Base-by-base conservation (phyloP, 2,797 vertebrate species). In the Lutjanus campechanus region DNA sequence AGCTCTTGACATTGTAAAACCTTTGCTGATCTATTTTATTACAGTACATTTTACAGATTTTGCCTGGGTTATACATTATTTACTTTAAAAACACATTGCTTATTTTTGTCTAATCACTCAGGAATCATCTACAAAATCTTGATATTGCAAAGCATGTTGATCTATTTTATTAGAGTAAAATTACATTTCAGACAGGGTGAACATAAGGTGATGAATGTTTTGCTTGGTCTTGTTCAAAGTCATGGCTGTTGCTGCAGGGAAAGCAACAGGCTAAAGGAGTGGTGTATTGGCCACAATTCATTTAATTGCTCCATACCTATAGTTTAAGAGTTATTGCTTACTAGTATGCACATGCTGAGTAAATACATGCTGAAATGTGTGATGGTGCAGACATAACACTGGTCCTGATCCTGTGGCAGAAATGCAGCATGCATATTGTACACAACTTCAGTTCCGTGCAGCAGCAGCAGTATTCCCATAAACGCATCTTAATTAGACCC, bases 191-290 rank as follows among this genome's bases (percentile, higher is more conserved):
- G 5, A 53, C 20, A 46, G 20, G 19, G 58, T 73, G 50, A 66
- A 41, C 55, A 61, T 16, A 16, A 58, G 17, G 43, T 51, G 40
- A 84, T 65, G 17, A 20, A 54, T 55, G 66, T 44, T 82, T 10
- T 89, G 83, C 49, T 76, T 7, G 9, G 68, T 83, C 82, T 84
- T 89, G 82, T 79, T 79, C 68, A 79, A 69, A 76, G 61, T 64
- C 62, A 22, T 65, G n/a, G 10, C 4, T 54, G 53, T 67, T 25
- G 70, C 70, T 85, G 50, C 60, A 79, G 66, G 81, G 53, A 76
- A 63, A 41, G 55, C n/a, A 22, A 43, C 13, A 29, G 15, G 4
- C 11, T n/a, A 17, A 4, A 82, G 62, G 60, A 69, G 70, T 64
- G 62, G 69, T 62, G 8, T 9, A 46, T 10, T 77, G 72, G 59